phyloP scores from a whole-genome alignment of 2,888 invertebrate species.

The Ichneumoninae sp. region DNA sequence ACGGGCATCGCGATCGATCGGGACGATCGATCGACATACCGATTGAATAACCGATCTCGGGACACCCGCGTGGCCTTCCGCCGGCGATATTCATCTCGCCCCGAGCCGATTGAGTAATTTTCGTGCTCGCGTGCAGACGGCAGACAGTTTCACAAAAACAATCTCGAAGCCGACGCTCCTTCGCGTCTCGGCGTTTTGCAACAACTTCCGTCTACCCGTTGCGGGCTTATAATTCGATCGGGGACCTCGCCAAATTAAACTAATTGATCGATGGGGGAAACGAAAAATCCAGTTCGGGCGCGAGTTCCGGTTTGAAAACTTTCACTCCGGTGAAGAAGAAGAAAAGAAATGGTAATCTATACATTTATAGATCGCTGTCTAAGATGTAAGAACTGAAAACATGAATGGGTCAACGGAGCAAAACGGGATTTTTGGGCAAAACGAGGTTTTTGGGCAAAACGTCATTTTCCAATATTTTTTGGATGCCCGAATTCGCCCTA shows the following conservation, averaged over 20 bases:
- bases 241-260: background rate
- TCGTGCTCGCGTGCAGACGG: constrained; percentile 13
- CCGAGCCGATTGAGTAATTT: constrained; percentile 42
- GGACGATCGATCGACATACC: constrained; percentile 43
- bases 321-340: background rate
- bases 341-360: background rate
- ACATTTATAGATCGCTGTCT: background rate
- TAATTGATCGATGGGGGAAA: background rate
- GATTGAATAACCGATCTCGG: constrained; percentile 45
- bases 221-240: background rate
- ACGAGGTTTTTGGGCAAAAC: no score
- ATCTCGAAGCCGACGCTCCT: constrained; percentile 4
- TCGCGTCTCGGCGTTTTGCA: background rate
- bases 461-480: no score
- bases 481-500: no score
- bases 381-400: background rate
- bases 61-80: constrained; percentile 26
- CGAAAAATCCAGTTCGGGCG: background rate
- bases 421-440: no score
- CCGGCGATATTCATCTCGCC: constrained; percentile 14
- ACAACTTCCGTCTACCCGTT: background rate
- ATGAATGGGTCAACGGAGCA: no score
- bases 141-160: constrained; percentile 30
- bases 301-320: constrained; percentile 2
- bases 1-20: constrained; percentile 22